Base-by-base conservation (phyloP, 2,113 vertebrate species). In the Colistium nudipinnis region DNA sequence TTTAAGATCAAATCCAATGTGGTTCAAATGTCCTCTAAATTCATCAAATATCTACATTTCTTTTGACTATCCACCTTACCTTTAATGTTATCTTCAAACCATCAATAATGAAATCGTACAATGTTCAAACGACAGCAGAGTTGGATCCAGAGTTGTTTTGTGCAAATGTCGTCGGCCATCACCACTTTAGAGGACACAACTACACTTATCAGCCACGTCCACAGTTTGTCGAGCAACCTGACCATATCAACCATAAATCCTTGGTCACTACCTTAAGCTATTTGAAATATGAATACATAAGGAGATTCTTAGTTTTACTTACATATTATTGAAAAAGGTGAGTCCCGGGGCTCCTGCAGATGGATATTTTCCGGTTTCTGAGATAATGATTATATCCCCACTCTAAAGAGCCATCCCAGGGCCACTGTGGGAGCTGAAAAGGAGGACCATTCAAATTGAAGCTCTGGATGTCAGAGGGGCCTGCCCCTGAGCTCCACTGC, bases 401-500 rank as follows among this genome's bases (percentile, higher is more conserved):
- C 62, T 88, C 91, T 91, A 91, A 88, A 85, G 89, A 74, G 82
- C 49, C 88, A 90, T 90, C 82, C 69, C 71, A 4, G 74, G 85
- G 77, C 78, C 77, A 45, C 70, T 70, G 78, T 72, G 59, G 77
- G 84, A 79, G 67, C 78, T 89, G 74, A 90, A 87, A 80, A 89
- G 86, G 81, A 88, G 80, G 65, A 82, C 83, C 76, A 67, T 81
- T 89, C 76, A 85, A 68, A 82, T 51, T 47, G 62, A 64, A 55
- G 57, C 52, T 73, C 9, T 70, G 65, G 76, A 17, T 82, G 75
- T 76, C 84, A 72, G 12, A 77, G 53, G 70, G 75, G 51, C 49
- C 60, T 87, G 72, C 70, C 87, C 93, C 73, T 76, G 88, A 76
- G 77, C 93, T 91, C 93, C 92, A 89, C 87, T 91, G 77, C 86